Percentiles rank a stretch among this genome's conserved stretches.
phyloP scores from a whole-genome alignment of 2,888 invertebrate genomes.

The Actias luna region DNA sequence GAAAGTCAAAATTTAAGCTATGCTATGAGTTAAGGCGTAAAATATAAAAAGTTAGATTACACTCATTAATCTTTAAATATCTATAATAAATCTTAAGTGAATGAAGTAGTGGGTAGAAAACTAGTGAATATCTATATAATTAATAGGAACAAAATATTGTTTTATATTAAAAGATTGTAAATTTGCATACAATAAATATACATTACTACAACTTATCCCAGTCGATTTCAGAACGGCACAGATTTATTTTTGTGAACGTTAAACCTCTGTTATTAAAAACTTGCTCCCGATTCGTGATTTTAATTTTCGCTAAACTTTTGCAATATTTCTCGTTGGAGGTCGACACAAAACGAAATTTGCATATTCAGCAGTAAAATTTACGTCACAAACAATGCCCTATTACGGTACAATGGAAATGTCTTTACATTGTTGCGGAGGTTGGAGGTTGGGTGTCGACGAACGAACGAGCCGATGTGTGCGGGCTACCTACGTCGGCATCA shows the following conservation, averaged over 20 bases:
- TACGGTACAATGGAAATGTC: constrained; percentile 77
- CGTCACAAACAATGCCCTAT: constrained; percentile 78
- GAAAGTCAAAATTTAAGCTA: too few relatives aligned
- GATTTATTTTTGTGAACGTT: constrained; percentile 9
- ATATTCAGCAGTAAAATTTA: constrained; percentile 77
- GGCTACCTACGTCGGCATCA: constrained; percentile 28
- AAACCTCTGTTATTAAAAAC: constrained; percentile 43
- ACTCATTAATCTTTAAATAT: too few relatives aligned
- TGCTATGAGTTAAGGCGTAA: too few relatives aligned
- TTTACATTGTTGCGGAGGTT: constrained; percentile 69
- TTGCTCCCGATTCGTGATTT: constrained; percentile 69
- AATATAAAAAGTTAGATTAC: too few relatives aligned
- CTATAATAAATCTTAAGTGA: too few relatives aligned
- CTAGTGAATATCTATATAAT: too few relatives aligned
- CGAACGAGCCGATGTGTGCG: constrained; percentile 28
- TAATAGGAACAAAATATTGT: neutral
- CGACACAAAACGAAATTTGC: constrained; percentile 72
- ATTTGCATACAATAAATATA: neutral
- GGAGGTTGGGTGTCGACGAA: constrained; percentile 33
- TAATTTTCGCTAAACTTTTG: constrained; percentile 73
- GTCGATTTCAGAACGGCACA: neutral
- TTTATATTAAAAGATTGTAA: neutral
- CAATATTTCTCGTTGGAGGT: constrained; percentile 71
- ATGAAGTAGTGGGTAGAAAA: too few relatives aligned
- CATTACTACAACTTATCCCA: neutral